These are phyloP conservation scores for Agapostemon virescens DNA, from an alignment of 2,888 invertebrate genomes.

Conservation along the genomic window DNA sequence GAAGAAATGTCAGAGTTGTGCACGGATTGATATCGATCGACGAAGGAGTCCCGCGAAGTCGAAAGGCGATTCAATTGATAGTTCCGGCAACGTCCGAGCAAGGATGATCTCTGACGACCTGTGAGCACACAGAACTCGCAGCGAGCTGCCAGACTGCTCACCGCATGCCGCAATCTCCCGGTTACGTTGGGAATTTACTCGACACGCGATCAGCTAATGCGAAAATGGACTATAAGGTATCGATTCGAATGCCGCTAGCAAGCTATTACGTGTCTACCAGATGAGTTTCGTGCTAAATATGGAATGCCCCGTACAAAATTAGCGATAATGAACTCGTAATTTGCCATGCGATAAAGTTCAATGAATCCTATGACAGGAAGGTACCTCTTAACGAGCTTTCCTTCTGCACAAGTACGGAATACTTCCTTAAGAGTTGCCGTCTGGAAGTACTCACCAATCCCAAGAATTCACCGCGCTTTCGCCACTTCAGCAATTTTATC, in stretches of 20 bases:
- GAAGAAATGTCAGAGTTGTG: neutral
- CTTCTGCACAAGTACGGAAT: neutral
- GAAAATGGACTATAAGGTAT: conserved; percentile 10
- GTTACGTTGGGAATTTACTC: conserved; percentile 35
- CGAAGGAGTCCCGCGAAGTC: neutral
- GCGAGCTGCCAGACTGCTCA: conserved; percentile 47
- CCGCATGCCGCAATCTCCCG: conserved; percentile 46
- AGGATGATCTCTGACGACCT: conserved; percentile 12
- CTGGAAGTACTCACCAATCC: neutral
- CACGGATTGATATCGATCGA: neutral
- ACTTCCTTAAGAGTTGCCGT: neutral
- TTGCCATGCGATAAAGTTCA: neutral
- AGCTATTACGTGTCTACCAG: conserved; percentile 8
- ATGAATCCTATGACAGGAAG: neutral
- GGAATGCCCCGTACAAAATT: conserved; percentile 6
- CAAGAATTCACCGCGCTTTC: neutral
- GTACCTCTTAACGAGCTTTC: neutral
- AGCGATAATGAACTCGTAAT: neutral
- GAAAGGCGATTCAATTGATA: neutral
- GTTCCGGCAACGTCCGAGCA: neutral
- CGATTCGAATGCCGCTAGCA: conserved; percentile 15
- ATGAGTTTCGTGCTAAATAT: neutral
- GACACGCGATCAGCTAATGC: conserved; percentile 38
- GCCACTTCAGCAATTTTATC: neutral
- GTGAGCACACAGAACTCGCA: conserved; percentile 21